Base-by-base conservation (phyloP, 2,888 invertebrate genomes). In the Emesis furor region DNA sequence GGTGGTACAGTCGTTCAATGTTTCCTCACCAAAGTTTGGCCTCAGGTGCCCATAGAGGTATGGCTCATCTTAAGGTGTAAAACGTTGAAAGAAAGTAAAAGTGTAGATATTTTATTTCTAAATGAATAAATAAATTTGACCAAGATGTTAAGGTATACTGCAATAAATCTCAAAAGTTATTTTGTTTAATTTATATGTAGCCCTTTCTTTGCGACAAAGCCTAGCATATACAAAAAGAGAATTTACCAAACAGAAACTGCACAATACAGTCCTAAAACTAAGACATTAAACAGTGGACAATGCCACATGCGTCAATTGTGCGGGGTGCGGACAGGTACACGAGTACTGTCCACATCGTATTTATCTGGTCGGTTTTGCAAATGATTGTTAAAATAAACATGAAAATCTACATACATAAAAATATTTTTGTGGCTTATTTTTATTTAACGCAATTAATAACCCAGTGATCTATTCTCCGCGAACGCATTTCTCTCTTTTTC, bases 251-350 rank as follows among this genome's bases (percentile, higher is more conserved):
- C 65, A 67, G 65, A 67, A 14, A 35, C 6, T 62, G 32, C 30
- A 65, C 65, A 65, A 65, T 65, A 32, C n/a, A 65, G 65, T 14
- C 32, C 32, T 65, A 65, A 65, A 65, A 65, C 30, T 32, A 14
- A 32, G 65, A 32, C 32, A 65, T 32, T 32, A 65, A 65, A 65
- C 2, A 32, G 12, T 14, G 14, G 12, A 65, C 65, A 65, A 74
- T 37, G 74, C 59, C n/a, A n/a, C 51, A 71, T 51, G 59, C 59
- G 69, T 65, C 65, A 32, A 65, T 65, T 65, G 35, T 65, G 6
- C 65, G 5, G 6, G 3, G 65, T 65, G 30, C 35, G 4, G 14
- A 32, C 65, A 65, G 30, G 65, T 65, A 65, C 10, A 1, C 4
- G 3, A 32, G 62, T 65, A 65, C 62, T 1, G 62, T 65, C 32